phyloP scores from a whole-genome alignment of 2,888 invertebrate species.

The Drosophila leonis region DNA sequence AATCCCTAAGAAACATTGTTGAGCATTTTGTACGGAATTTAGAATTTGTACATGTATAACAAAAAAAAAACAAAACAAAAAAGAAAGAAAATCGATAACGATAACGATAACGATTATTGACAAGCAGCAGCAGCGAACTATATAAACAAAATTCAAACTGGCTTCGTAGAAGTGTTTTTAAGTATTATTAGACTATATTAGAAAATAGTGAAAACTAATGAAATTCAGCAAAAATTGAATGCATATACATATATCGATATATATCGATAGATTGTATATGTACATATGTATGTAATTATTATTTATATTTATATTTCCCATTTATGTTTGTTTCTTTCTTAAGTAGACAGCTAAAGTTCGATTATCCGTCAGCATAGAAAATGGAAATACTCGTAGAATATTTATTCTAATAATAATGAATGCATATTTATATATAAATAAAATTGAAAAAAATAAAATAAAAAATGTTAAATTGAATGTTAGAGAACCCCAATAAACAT shows the following conservation, averaged over 20 bases:
- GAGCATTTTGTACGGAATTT: slow-evolving; percentile 75
- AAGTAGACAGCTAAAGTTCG: slow-evolving; percentile 40
- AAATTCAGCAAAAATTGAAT: slow-evolving; percentile 26
- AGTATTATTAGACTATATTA: slow-evolving; percentile 75
- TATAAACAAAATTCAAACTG: slow-evolving; percentile 75
- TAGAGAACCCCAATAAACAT: slow-evolving; percentile 36
- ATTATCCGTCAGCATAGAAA: slow-evolving; percentile 48
- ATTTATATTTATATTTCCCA: slow-evolving; percentile 18
- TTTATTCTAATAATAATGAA: slow-evolving; percentile 26
- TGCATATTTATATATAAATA: slow-evolving; percentile 24
- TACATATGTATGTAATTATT: slow-evolving; percentile 16
- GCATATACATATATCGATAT: slow-evolving; percentile 7
- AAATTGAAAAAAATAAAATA: slow-evolving; percentile 10
- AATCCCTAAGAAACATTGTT: slow-evolving; percentile 56
- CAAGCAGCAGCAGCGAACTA: slow-evolving; percentile 56
- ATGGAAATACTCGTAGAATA: slow-evolving; percentile 32
- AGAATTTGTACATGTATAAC: slow-evolving; percentile 61
- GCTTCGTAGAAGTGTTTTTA: slow-evolving; percentile 82
- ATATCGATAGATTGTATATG: neutral
- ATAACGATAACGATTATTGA: slow-evolving; percentile 25
- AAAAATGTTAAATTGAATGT: slow-evolving; percentile 55
- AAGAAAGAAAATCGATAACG: slow-evolving; percentile 8
- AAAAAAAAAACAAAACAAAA: slow-evolving; percentile 21
- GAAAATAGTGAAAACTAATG: slow-evolving; percentile 45
- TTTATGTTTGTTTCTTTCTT: slow-evolving; percentile 5